Percentiles rank a stretch among this genome's conserved stretches.
Conservation (phyloP, 2,113 vertebrate genomes). For the Glareola pratincola region DNA sequence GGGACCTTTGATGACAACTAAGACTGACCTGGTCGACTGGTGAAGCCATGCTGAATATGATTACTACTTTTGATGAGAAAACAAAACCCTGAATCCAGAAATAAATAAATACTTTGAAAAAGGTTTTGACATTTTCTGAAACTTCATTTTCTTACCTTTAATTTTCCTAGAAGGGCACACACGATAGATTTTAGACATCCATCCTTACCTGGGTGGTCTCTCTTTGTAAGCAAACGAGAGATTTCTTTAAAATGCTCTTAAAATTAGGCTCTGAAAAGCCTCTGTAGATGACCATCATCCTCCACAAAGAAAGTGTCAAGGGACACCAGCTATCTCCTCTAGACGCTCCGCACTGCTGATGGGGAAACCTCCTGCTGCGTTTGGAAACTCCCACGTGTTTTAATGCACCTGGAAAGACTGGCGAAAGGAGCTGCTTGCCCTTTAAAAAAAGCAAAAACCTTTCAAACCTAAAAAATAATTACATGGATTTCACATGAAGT, state of each 20-base stretch:
- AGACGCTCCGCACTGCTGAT: neutral
- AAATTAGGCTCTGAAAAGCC: neutral
- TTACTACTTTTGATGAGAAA: neutral
- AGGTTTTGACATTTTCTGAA: neutral
- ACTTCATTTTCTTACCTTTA: neutral
- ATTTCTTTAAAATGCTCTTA: neutral
- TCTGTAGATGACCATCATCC: neutral
- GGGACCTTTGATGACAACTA: neutral
- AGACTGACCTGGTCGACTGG: neutral
- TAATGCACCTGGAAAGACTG: neutral
- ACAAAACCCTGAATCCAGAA: neutral
- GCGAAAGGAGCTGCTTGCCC: neutral
- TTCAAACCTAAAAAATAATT: constrained; percentile 24
- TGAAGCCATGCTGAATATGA: neutral
- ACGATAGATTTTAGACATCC: neutral
- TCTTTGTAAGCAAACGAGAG: neutral
- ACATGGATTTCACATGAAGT: neutral
- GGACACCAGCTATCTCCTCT: neutral
- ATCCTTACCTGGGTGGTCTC: neutral
- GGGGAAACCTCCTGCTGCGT: neutral
- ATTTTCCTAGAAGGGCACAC: neutral
- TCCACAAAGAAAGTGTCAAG: neutral
- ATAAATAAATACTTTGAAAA: neutral
- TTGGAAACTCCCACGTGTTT: neutral
- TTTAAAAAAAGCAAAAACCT: constrained; percentile 24